These are phyloP conservation scores for Ariopsis seemanni DNA, from an alignment of 2,113 vertebrate species.

Conservation along the genomic window DNA sequence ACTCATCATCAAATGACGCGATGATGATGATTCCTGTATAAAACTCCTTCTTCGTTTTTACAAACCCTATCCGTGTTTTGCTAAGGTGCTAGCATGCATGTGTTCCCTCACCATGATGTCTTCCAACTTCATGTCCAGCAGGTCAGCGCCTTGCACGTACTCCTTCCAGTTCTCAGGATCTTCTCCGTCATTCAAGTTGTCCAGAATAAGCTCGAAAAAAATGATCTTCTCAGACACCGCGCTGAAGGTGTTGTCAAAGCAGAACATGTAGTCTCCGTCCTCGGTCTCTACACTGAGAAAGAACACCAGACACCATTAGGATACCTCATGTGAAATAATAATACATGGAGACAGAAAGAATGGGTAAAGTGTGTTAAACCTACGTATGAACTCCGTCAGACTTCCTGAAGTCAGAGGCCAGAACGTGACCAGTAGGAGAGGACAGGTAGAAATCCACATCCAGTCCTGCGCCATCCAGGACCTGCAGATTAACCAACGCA, in stretches of 20 bases:
- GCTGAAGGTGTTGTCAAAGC: constrained; percentile 98
- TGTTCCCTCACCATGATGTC: constrained; percentile 86
- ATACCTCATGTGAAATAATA: neutral
- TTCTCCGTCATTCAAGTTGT: constrained; percentile 85
- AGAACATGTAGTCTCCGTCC: constrained; percentile 97
- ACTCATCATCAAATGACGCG: no score
- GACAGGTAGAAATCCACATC: constrained; percentile 90
- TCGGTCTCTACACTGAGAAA: constrained; percentile 84
- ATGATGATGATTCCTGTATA: neutral
- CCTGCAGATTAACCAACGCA: constrained; percentile 67
- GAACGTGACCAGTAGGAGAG: constrained; percentile 82
- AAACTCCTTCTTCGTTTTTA: neutral
- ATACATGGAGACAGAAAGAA: neutral
- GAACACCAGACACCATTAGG: neutral
- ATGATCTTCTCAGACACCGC: constrained; percentile 94
- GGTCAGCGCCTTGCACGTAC: constrained; percentile 86
- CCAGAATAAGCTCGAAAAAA: constrained; percentile 97
- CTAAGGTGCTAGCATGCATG: neutral
- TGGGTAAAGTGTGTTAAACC: constrained; percentile 59
- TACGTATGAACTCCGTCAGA: constrained; percentile 97
- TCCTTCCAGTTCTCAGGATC: constrained; percentile 92
- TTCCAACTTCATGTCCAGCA: constrained; percentile 94
- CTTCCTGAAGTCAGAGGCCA: constrained; percentile 88
- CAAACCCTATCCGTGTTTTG: neutral
- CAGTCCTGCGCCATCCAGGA: constrained; percentile 90